phyloP scores from a whole-genome alignment of 2,888 invertebrate genomes.

The Cheilosia urbana region DNA sequence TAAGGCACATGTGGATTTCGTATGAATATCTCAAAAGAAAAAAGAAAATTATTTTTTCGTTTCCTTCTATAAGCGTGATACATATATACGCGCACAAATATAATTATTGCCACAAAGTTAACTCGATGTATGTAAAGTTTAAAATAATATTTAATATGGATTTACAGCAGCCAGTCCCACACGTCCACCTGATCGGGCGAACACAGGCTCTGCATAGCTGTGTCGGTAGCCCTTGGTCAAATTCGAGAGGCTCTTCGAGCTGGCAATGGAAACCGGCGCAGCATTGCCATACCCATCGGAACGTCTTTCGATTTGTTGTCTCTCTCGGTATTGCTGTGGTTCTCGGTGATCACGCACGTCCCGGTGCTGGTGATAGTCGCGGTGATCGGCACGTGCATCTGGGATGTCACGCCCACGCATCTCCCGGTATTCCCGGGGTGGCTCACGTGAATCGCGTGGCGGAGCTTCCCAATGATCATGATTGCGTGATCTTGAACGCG shows the following conservation, averaged over 20 bases:
- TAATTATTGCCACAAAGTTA: slow-evolving; percentile 50
- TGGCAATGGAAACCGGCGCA: slow-evolving; percentile 75
- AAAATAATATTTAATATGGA: slow-evolving; percentile 79
- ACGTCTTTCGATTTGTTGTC: slow-evolving; percentile 51
- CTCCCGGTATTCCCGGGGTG: slow-evolving; percentile 67
- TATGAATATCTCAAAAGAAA: slow-evolving; percentile 33
- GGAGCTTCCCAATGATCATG: slow-evolving; percentile 76
- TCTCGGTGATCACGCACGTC: slow-evolving; percentile 77
- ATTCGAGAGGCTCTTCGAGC: slow-evolving; percentile 81
- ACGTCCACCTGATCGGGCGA: slow-evolving; percentile 82
- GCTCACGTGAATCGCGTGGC: slow-evolving; percentile 60
- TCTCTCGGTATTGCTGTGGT: slow-evolving; percentile 78
- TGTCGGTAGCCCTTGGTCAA: slow-evolving; percentile 83
- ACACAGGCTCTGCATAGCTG: slow-evolving; percentile 83
- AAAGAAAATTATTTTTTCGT: slow-evolving; percentile 3
- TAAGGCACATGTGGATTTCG: slow-evolving; percentile 72
- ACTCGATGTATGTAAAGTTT: background rate
- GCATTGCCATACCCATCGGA: slow-evolving; percentile 52
- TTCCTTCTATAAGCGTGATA: slow-evolving; percentile 33
- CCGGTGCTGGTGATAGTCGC: slow-evolving; percentile 66
- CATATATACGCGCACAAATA: slow-evolving; percentile 29
- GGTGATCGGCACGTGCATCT: slow-evolving; percentile 50
- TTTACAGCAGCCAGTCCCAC: slow-evolving; percentile 84
- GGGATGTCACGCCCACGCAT: slow-evolving; percentile 59
- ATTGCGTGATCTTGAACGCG: slow-evolving; percentile 78